Evolutionary conservation across 1,140 invertebrate genomes (phyloP).

Genomic region (Anagrus nilaparvatae): DNA sequence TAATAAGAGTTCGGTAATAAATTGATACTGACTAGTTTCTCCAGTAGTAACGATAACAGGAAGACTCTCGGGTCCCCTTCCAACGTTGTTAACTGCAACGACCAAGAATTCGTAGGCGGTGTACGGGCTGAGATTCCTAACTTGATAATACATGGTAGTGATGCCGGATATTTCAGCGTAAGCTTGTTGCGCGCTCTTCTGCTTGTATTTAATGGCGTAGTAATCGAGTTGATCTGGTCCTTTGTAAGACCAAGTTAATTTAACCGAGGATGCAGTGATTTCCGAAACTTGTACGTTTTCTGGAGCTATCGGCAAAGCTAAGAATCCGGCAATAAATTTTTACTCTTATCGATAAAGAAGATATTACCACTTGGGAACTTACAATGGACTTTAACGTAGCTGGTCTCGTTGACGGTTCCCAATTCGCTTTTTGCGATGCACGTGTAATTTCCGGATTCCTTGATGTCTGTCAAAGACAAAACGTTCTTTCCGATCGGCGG

Average conservation of each 20-base stretch:
- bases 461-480: slow-evolving; percentile 72
- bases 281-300: slow-evolving; percentile 81
- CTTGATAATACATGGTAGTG: slow-evolving; percentile 84
- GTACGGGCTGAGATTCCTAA: slow-evolving; percentile 80
- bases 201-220: slow-evolving; percentile 93
- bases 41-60: slow-evolving; percentile 86
- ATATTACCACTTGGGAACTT: slow-evolving; percentile 39
- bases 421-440: slow-evolving; percentile 91
- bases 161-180: slow-evolving; percentile 86
- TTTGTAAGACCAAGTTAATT: slow-evolving; percentile 83
- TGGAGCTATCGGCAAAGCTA: slow-evolving; percentile 81
- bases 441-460: slow-evolving; percentile 91
- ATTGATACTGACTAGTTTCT: slow-evolving; percentile 76
- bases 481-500: slow-evolving; percentile 80
- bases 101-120: slow-evolving; percentile 96
- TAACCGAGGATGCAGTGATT: slow-evolving; percentile 83
- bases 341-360: neutral
- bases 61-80: slow-evolving; percentile 74
- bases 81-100: slow-evolving; percentile 87
- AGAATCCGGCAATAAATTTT: slow-evolving; percentile 7
- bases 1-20: neutral
- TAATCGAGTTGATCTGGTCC: slow-evolving; percentile 77
- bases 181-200: slow-evolving; percentile 68
- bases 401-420: slow-evolving; percentile 77
- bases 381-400: slow-evolving; percentile 93